Conservation (phyloP, 2,888 invertebrate species). For the Leptinotarsa peninsularis region DNA sequence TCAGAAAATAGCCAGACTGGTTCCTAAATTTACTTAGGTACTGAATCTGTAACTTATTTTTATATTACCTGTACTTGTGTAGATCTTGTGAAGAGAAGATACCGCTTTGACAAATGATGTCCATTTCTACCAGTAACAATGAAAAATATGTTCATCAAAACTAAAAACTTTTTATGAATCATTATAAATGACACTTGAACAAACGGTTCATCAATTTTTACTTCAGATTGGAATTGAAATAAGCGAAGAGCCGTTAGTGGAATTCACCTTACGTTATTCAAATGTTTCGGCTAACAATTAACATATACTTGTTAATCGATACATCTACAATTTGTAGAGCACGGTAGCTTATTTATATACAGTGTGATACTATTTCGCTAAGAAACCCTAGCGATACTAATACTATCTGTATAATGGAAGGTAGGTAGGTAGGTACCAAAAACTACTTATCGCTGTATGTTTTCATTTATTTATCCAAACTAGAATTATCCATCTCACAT, state of each 20-base stretch:
- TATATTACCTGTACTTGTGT: conserved; percentile 45
- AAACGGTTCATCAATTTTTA: too few species aligned
- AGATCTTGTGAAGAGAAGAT: conserved; percentile 46
- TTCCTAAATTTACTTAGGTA: too few species aligned
- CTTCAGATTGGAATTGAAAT: too few species aligned
- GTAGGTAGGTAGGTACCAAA: too few species aligned
- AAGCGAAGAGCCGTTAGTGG: background rate
- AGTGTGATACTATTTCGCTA: too few species aligned
- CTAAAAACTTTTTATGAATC: background rate
- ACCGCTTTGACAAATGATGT: conserved; percentile 38
- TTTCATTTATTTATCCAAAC: too few species aligned
- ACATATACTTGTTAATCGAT: background rate
- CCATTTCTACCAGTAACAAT: background rate
- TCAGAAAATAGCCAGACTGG: too few species aligned
- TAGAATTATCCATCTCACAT: too few species aligned
- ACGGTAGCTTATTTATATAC: background rate
- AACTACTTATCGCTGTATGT: too few species aligned
- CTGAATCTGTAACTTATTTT: background rate
- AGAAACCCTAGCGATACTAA: too few species aligned
- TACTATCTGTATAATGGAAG: too few species aligned
- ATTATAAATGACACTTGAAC: background rate
- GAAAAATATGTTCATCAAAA: background rate
- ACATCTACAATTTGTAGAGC: background rate
- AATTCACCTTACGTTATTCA: background rate
- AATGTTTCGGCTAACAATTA: background rate